Conservation (phyloP, 2,888 invertebrate genomes). For the Argyresthia albistria region DNA sequence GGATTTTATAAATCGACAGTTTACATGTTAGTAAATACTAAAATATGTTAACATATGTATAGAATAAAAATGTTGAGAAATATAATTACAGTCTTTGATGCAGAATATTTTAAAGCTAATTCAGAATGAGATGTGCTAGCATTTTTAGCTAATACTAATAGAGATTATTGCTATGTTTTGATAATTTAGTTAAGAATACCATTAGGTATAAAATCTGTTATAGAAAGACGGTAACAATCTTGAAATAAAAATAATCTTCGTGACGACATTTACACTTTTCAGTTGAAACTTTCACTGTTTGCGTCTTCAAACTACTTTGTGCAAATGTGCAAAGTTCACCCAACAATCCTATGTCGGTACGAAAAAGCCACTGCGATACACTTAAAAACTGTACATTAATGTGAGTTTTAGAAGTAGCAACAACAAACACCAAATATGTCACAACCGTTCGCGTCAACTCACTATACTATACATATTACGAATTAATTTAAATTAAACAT, state of each 20-base stretch:
- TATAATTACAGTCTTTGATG: constrained; percentile 25
- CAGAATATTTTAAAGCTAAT: constrained; percentile 12
- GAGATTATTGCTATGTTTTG: not conserved
- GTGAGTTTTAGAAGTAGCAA: constrained; percentile 24
- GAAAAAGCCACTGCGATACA: not conserved
- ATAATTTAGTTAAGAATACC: constrained; percentile 3
- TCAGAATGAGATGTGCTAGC: constrained; percentile 5
- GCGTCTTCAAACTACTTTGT: no score
- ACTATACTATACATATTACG: constrained; percentile 13
- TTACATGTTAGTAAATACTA: constrained; percentile 10
- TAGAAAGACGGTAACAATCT: constrained; percentile 4
- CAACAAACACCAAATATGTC: constrained; percentile 42
- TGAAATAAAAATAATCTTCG: not conserved
- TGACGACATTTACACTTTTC: no score
- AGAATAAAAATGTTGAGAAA: constrained; percentile 20
- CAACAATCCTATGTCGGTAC: not conserved
- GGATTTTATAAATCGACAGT: not conserved
- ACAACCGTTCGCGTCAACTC: constrained; percentile 48
- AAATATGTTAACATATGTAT: constrained; percentile 22
- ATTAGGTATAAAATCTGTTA: constrained; percentile 2
- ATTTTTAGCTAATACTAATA: constrained; percentile 1
- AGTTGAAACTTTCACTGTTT: no score
- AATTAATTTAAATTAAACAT: not conserved
- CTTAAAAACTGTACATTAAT: not conserved
- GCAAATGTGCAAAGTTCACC: not conserved